phyloP scores from a whole-genome alignment of 2,797 vertebrate species.

The Macroramphosus scolopax region DNA sequence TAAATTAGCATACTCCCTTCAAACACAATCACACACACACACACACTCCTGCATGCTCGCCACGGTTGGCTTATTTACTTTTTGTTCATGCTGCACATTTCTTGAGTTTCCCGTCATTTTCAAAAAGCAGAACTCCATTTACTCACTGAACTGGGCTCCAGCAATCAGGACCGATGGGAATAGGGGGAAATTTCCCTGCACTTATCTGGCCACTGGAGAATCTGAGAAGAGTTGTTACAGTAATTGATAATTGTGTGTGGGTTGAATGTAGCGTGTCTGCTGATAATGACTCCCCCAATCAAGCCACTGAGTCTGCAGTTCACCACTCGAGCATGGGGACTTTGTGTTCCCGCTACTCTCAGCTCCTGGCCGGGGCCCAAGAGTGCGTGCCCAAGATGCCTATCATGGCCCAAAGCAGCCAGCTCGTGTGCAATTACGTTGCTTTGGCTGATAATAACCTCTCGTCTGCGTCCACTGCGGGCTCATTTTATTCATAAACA shows the following conservation, averaged over 20 bases:
- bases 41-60: background rate
- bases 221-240: constrained; percentile 54
- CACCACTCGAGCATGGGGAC: constrained; percentile 25
- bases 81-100: constrained; percentile 1
- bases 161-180: constrained; percentile 27
- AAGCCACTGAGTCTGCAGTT: constrained; percentile 34
- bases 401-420: constrained; percentile 48
- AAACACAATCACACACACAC: constrained; percentile 1
- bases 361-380: constrained; percentile 7
- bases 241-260: constrained; percentile 63
- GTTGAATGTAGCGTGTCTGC: constrained; percentile 43
- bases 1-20: background rate
- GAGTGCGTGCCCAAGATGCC: constrained; percentile 51
- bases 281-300: constrained; percentile 48
- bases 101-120: constrained; percentile 2
- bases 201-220: constrained; percentile 50
- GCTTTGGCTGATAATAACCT: constrained; percentile 45
- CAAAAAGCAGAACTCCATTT: constrained; percentile 21
- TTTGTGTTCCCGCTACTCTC: constrained; percentile 39
- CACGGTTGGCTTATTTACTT: background rate
- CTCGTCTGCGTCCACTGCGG: constrained; percentile 28
- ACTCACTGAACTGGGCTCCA: constrained; percentile 32
- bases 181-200: constrained; percentile 38
- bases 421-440: constrained; percentile 44
- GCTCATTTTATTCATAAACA: constrained; percentile 48